phyloP scores from a whole-genome alignment of 1,140 invertebrate species.

The Asobara japonica region DNA sequence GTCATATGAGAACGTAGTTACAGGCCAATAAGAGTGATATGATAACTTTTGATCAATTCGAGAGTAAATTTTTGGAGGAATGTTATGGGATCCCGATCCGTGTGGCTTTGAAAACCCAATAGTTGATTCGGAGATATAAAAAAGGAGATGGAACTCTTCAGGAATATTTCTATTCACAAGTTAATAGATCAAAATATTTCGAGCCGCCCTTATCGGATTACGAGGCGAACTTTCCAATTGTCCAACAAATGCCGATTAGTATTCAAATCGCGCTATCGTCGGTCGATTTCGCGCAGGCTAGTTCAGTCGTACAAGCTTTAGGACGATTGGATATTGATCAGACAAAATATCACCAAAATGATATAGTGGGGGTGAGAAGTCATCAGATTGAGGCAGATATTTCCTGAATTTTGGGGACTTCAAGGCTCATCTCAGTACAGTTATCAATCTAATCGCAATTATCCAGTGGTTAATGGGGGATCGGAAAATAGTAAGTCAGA shows the following conservation, averaged over 20 bases:
- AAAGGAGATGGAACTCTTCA: constrained; percentile 20
- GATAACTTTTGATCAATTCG: background rate
- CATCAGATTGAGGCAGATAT: no score
- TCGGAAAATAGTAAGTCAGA: no score
- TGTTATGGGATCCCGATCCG: constrained; percentile 39
- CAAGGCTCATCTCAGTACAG: no score
- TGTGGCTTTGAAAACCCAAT: constrained; percentile 31
- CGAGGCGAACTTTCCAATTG: constrained; percentile 37
- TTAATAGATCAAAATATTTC: constrained; percentile 35
- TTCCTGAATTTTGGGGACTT: no score
- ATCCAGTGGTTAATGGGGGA: no score
- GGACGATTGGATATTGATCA: constrained; percentile 27
- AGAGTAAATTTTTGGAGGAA: constrained; percentile 30
- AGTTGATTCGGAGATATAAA: constrained; percentile 24
- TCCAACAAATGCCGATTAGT: constrained; percentile 34
- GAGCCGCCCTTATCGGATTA: constrained; percentile 30
- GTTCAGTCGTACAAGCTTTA: constrained; percentile 29
- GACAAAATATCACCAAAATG: background rate
- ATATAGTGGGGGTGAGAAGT: no score
- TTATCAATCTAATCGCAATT: no score
- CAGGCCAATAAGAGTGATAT: background rate
- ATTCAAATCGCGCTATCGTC: constrained; percentile 27
- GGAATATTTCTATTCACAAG: constrained; percentile 36
- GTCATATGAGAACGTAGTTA: background rate
- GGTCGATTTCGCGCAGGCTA: constrained; percentile 24